Evolutionary conservation across 1,140 invertebrate species (phyloP), one percentile per base, ranked within the genome.

Genomic region (Drosophila micromelanica): DNA sequence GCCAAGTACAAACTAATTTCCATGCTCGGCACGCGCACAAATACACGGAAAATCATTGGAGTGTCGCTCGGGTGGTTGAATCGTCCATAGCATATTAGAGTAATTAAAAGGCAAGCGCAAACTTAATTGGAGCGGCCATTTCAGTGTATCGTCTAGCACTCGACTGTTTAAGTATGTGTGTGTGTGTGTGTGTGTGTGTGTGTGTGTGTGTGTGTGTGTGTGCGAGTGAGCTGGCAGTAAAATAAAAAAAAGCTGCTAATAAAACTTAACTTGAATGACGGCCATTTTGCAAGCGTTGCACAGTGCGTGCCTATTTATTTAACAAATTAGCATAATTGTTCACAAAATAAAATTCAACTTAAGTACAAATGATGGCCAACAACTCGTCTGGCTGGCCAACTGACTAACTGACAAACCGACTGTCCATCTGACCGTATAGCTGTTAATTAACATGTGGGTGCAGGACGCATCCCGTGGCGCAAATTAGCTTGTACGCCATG

Each of bases 301-400:
- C 48, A 60, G 70, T 75, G 76, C 76, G 84, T 73, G 85, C 79
- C 84, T 89, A 87, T 89, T 89, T 89, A 87, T 90, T 90, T 90
- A 90, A 82, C 86, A 90, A 90, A 90, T 90, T 90, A 90, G 86
- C 86, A 90, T 90, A 90, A 90, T 90, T 90, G 86, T 90, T 90
- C 81, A 90, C 78, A 82, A 90, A 90, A 90, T 90, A 90, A 90
- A 90, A 90, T 87, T 90, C 86, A 90, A 90, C 87, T 90, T 90
- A 90, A 90, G 78, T 90, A 90, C 86, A 90, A 90, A 87, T 87
- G 86, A 89, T 89, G 82, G 71, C 52, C 61, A 57, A 37, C 57
- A 45, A 60, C 37, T 42, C 13, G 59, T 27, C 35, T 32, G 23
- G 12, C 30, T 23, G 27, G 40, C 56, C 42, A 55, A 56, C 56